Base-by-base conservation (phyloP, 2,113 vertebrate genomes). In the Fulmarus glacialis region DNA sequence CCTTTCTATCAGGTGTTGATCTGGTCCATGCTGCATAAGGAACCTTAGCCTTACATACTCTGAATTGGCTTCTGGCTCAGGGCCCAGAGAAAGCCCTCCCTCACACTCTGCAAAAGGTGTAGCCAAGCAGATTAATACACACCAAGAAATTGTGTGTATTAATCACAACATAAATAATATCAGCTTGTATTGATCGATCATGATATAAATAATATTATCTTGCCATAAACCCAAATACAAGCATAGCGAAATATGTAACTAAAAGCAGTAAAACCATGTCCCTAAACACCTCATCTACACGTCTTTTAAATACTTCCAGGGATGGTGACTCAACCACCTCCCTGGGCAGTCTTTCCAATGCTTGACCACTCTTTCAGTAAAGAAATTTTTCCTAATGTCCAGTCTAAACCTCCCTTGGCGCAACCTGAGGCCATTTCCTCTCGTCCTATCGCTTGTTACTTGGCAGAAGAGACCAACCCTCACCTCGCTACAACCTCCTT, bases 171-270 rank as follows among this genome's bases (percentile, higher is more conserved):
- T 14, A 68, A 67, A 78, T 16, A 42, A 42, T 24, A 62, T 64
- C 22, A 60, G 11, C 10, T 59, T 71, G 3, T 17, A 82, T 9
- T 0, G 0, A 50, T 9, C 0, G 0, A 50, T 48, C 7, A 34
- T 23, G 3, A 63, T 15, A 36, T n/a, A 29, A 67, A 50, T 14
- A 82, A 12, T 59, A 45, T 8, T 55, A 34, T 42, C 47, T 63
- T 80, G 6, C 8, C 20, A 66, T 58, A 15, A 68, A 24, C 11
- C 8, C 40, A 56, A 38, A 42, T 48, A 45, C 19, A 38, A 53
- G 4, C 29, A 42, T 43, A 48, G 22, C 42, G 70, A 82, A 88
- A 64, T 45, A n/a, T 2, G 12, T 60, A 56, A 62, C 6, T 62
- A 62, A 78, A 92, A 74, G 23, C 18, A 48, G 21, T 27, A 27